Conservation (phyloP, 2,113 vertebrate genomes). For the Cyphomyrus discorhynchus region DNA sequence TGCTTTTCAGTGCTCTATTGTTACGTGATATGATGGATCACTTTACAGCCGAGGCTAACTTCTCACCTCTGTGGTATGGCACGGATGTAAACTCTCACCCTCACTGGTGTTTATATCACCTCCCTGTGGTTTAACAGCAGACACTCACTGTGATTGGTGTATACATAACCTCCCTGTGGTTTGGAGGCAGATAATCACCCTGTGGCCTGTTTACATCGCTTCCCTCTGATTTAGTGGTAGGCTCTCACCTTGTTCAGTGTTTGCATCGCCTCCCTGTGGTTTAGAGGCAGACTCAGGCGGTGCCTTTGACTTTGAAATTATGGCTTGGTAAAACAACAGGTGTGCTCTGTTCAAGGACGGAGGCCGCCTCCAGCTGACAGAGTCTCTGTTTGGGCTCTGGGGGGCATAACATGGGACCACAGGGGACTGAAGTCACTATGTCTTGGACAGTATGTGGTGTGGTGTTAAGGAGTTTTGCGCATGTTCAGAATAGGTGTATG, state of each 20-base stretch:
- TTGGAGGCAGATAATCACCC: neutral
- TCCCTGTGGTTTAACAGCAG: neutral
- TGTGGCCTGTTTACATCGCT: neutral
- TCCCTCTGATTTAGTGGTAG: neutral
- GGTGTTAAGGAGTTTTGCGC: neutral
- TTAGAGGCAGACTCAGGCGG: neutral
- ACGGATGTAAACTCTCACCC: neutral
- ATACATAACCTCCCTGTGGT: neutral
- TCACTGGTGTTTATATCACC: neutral
- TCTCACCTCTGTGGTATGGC: neutral
- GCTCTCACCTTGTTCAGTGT: neutral
- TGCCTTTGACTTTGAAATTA: neutral
- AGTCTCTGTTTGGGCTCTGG: neutral
- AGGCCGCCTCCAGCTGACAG: neutral
- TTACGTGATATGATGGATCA: neutral
- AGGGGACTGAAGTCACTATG: neutral
- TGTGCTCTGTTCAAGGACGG: neutral
- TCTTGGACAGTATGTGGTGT: neutral
- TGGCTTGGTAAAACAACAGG: neutral
- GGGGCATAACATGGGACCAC: neutral
- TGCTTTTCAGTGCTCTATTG: neutral
- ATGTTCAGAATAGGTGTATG: neutral
- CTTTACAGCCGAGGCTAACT: neutral
- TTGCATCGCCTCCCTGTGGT: neutral
- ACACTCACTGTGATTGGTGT: neutral